phyloP scores from a whole-genome alignment of 2,113 vertebrate species.

The Caranx ignobilis region DNA sequence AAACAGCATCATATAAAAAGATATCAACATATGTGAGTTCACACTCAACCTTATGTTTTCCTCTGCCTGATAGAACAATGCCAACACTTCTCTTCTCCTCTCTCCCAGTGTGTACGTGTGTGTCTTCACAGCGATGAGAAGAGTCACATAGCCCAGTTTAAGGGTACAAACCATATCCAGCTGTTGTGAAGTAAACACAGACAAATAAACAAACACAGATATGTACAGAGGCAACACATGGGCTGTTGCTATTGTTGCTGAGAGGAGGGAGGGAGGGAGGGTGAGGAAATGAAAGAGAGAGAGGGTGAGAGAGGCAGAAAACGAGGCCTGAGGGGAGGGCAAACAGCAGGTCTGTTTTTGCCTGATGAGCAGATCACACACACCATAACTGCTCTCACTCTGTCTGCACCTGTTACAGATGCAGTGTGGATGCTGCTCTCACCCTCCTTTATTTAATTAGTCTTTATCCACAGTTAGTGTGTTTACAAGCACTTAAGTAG shows the following conservation, averaged over 20 bases:
- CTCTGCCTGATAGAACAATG: conserved; percentile 19
- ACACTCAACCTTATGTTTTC: conserved; percentile 50
- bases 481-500: conserved; percentile 37
- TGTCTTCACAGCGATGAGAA: conserved; percentile 35
- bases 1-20: conserved; percentile 40
- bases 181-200: conserved; percentile 75
- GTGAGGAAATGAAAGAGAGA: conserved; percentile 39
- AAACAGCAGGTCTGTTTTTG: conserved; percentile 64
- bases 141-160: conserved; percentile 43
- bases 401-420: conserved; percentile 55
- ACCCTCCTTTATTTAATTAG: conserved; percentile 28
- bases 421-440: conserved; percentile 15
- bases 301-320: conserved; percentile 38
- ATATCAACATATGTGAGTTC: conserved; percentile 46
- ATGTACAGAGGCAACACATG: conserved; percentile 39
- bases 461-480: conserved; percentile 39
- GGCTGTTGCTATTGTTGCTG: conserved; percentile 44
- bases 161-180: conserved; percentile 62
- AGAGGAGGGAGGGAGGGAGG: conserved; percentile 17
- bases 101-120: conserved; percentile 11
- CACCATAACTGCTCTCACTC: conserved; percentile 31
- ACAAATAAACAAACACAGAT: conserved; percentile 66
- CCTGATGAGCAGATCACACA: conserved; percentile 53
- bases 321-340: conserved; percentile 53
- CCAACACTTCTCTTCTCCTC: conserved; percentile 47